phyloP scores from a whole-genome alignment of 2,888 invertebrate species.

The Atethmia centrago region DNA sequence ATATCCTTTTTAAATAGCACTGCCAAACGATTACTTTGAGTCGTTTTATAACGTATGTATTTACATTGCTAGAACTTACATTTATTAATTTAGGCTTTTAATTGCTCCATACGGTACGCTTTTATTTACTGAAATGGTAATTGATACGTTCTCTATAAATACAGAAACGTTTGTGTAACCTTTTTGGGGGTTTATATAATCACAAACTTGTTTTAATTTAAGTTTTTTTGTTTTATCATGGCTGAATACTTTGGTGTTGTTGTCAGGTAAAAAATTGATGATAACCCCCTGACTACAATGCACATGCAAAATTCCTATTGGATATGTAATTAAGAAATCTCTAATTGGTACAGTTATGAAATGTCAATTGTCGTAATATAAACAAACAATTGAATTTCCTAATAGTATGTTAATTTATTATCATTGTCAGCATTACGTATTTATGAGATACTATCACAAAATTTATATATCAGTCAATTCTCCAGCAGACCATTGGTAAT shows the following conservation, averaged over 20 bases:
- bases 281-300: background rate
- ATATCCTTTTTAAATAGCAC: constrained; percentile 94
- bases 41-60: constrained; percentile 53
- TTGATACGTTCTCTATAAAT: constrained; percentile 10
- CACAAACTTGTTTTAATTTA: constrained; percentile 54
- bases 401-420: constrained; percentile 6
- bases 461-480: background rate
- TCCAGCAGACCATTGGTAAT: no score
- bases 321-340: background rate
- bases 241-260: constrained; percentile 21
- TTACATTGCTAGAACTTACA: constrained; percentile 52
- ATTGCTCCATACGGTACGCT: constrained; percentile 35
- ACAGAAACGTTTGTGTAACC: constrained; percentile 25
- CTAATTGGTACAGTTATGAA: background rate
- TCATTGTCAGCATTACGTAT: background rate
- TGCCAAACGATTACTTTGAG: constrained; percentile 36
- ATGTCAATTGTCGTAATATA: constrained; percentile 33
- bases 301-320: constrained; percentile 4
- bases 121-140: constrained; percentile 6
- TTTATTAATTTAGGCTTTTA: constrained; percentile 32
- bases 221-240: constrained; percentile 53
- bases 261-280: background rate
- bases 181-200: constrained; percentile 61
- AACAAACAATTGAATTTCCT: constrained; percentile 36
- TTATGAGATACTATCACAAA: background rate